Evolutionary conservation across 2,888 invertebrate genomes (phyloP).

Genomic region (Drosophila demipolita): DNA sequence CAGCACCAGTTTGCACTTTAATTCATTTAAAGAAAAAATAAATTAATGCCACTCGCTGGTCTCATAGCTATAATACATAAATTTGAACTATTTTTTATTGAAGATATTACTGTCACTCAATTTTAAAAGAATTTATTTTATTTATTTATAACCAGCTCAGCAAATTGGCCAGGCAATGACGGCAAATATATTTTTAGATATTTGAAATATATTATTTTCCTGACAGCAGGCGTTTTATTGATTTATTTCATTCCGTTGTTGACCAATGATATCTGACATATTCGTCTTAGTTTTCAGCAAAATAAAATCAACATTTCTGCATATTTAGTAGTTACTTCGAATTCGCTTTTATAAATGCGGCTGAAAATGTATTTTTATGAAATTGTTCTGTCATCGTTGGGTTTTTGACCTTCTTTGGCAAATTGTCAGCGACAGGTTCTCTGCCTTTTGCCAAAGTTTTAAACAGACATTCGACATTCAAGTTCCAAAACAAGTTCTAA

Average conservation of each 20-base stretch:
- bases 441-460: slow-evolving; percentile 3
- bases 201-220: not conserved
- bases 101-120: not conserved
- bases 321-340: not conserved
- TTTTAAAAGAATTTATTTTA: not conserved
- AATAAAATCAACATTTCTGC: slow-evolving; percentile 44
- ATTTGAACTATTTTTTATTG: not conserved
- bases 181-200: not conserved
- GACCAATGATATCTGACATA: slow-evolving; percentile 28
- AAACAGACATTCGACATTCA: too few species aligned
- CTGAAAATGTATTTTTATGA: slow-evolving; percentile 61
- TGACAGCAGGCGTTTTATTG: not conserved
- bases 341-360: not conserved
- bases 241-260: not conserved
- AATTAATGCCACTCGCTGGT: not conserved
- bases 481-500: too few species aligned
- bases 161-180: not conserved
- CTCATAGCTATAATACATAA: not conserved
- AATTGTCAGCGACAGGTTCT: slow-evolving; percentile 46
- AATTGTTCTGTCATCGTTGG: slow-evolving; percentile 59
- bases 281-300: slow-evolving; percentile 41
- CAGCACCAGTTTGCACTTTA: slow-evolving; percentile 20
- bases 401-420: slow-evolving; percentile 25
- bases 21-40: slow-evolving; percentile 22
- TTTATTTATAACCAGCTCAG: not conserved